A percentile compares a stretch with the other conserved stretches of the same genome.
phyloP scores from a whole-genome alignment of 2,797 vertebrate genomes.

The Cynodonichthys magdalenae region DNA sequence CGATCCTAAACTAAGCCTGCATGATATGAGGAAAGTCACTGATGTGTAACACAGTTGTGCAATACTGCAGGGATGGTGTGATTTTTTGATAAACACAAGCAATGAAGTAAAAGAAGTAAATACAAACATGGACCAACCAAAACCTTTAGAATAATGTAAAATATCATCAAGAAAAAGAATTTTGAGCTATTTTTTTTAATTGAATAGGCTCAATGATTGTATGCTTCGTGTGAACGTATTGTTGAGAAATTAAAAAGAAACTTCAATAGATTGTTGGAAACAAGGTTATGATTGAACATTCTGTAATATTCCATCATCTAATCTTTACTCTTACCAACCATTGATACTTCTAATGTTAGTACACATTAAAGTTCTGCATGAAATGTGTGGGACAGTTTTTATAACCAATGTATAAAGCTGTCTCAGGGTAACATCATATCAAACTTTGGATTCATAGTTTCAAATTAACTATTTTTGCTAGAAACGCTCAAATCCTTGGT shows the following conservation, averaged over 20 bases:
- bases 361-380: constrained; percentile 15
- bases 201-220: no score
- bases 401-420: constrained; percentile 29
- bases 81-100: neutral
- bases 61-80: neutral
- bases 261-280: neutral
- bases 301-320: neutral
- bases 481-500: neutral
- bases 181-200: neutral
- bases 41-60: neutral
- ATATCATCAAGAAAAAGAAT: neutral
- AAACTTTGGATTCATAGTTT: constrained; percentile 58
- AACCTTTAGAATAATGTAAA: neutral
- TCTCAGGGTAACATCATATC: constrained; percentile 64
- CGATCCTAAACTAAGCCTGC: neutral
- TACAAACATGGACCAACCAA: neutral
- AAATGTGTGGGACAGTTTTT: constrained; percentile 27
- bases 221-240: no score
- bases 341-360: neutral
- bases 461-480: neutral
- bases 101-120: neutral
- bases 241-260: no score
- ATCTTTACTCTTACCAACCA: neutral
- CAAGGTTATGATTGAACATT: neutral
- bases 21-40: constrained; percentile 1